phyloP scores from a whole-genome alignment of 2,113 vertebrate genomes.

The Leucopsar rothschildi region DNA sequence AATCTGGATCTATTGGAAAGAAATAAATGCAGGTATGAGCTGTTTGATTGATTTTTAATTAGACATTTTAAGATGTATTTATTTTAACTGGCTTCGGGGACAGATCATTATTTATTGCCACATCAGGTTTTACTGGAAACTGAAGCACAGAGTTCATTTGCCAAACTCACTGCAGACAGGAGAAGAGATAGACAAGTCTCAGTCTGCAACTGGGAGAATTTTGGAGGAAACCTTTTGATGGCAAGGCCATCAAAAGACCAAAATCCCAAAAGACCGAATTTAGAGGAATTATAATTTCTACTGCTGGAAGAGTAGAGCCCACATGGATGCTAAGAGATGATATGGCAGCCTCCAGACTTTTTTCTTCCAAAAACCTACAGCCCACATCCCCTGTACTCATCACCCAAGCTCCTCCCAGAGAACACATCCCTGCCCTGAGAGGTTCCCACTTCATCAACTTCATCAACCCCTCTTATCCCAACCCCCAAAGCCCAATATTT shows the following conservation, averaged over 20 bases:
- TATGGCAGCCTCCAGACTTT: not conserved
- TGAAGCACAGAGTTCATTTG: not conserved
- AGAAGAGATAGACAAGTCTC: not conserved
- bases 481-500: accelerated
- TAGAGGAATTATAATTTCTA: not conserved
- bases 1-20: not conserved
- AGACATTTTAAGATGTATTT: not conserved
- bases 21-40: not conserved
- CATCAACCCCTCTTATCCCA: not conserved
- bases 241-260: not conserved
- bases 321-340: not conserved
- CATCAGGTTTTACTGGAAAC: not conserved
- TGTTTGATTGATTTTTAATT: constrained; percentile 8
- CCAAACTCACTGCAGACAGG: not conserved
- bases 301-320: not conserved
- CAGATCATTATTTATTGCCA: not conserved
- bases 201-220: not conserved
- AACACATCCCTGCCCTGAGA: not conserved
- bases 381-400: not conserved
- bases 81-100: not conserved
- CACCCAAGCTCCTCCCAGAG: not conserved
- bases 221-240: not conserved
- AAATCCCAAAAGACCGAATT: not conserved
- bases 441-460: not conserved
- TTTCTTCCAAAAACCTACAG: not conserved